Conservation (phyloP, 2,888 invertebrate genomes). For the Volucella inanis region DNA sequence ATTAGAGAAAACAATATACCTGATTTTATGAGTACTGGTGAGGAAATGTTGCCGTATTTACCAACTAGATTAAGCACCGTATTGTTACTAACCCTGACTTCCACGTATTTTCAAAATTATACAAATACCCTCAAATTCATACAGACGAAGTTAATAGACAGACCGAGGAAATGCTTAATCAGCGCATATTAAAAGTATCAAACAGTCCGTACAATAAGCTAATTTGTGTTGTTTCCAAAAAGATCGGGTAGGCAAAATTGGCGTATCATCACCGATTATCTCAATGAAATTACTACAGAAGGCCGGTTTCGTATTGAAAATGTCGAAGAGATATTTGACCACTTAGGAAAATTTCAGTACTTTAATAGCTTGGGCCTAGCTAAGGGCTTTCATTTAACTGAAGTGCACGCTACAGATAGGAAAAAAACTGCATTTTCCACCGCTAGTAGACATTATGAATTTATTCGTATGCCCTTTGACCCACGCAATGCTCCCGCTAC, state of each 20-base stretch:
- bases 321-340: no score
- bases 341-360: no score
- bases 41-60: no score
- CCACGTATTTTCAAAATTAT: no score
- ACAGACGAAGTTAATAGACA: conserved; percentile 27
- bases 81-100: no score
- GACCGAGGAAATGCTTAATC: conserved; percentile 17
- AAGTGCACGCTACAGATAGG: not conserved
- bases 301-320: conserved; percentile 18
- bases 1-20: no score
- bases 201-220: not conserved
- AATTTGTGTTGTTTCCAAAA: not conserved
- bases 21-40: no score
- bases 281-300: conserved; percentile 17
- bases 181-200: conserved; percentile 14
- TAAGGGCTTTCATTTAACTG: conserved; percentile 6
- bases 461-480: conserved; percentile 8
- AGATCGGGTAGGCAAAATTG: conserved; percentile 17
- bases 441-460: no score
- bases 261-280: conserved; percentile 19
- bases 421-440: conserved; percentile 3
- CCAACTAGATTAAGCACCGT: no score
- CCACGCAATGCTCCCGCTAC: not conserved
- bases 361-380: no score
- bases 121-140: no score